A percentile compares a stretch with the other conserved stretches of the same genome.
These are phyloP conservation scores for Gasteruption jaculator DNA, from an alignment of 2,888 invertebrate species.

Conservation along the genomic window DNA sequence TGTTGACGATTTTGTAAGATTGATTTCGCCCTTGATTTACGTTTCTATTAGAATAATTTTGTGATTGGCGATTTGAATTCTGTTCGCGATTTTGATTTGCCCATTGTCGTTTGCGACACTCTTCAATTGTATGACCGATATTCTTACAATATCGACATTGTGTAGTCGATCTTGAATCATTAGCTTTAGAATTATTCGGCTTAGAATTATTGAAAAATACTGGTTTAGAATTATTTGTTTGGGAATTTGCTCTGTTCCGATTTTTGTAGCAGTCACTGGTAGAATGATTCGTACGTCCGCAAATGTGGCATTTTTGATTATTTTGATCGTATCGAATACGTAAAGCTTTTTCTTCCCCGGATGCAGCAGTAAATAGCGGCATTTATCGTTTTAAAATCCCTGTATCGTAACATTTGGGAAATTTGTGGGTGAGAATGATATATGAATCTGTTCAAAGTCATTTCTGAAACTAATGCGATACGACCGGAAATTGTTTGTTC, in stretches of 20 bases:
- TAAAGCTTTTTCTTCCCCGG: constrained; percentile 12
- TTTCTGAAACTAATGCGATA: constrained; percentile 25
- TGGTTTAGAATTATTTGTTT: too few species aligned
- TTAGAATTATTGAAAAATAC: too few species aligned
- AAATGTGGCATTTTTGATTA: not conserved
- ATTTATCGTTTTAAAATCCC: too few species aligned
- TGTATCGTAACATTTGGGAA: too few species aligned
- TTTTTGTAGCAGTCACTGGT: constrained; percentile 1
- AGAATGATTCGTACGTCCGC: not conserved
- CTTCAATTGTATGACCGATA: constrained; percentile 5
- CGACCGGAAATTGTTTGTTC: constrained; percentile 22
- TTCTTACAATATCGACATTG: constrained; percentile 12
- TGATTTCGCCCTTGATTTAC: constrained; percentile 2
- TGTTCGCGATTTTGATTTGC: not conserved
- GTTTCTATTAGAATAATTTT: too few species aligned
- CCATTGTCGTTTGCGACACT: constrained; percentile 7
- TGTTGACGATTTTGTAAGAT: too few species aligned
- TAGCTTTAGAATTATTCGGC: not conserved
- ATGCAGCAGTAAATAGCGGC: constrained; percentile 10
- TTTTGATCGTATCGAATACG: constrained; percentile 2
- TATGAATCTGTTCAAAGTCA: too few species aligned
- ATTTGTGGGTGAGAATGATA: too few species aligned
- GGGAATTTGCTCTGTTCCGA: constrained; percentile 1
- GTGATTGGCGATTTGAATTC: too few species aligned
- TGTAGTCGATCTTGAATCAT: not conserved